Percentiles rank a stretch among this genome's conserved stretches.
phyloP scores from a whole-genome alignment of 1,140 invertebrate genomes.

The Formica exsecta region DNA sequence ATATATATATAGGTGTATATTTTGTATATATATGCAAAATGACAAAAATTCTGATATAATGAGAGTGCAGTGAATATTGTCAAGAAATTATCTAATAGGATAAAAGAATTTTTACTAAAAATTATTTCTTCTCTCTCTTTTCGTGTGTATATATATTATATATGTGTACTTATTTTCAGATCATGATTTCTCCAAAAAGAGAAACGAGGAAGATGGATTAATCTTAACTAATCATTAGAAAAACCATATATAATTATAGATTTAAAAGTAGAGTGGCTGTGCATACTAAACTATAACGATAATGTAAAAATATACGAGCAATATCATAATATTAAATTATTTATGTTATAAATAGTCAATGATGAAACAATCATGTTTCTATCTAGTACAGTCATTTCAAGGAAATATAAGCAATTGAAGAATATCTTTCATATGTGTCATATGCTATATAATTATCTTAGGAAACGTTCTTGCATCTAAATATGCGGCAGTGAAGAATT shows the following conservation, averaged over 20 bases:
- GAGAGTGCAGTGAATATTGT: conserved; percentile 22
- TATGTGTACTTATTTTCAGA: conserved; percentile 14
- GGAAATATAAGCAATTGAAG: background rate
- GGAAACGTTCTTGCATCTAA: background rate
- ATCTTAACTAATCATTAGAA: conserved; percentile 7
- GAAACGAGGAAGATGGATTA: conserved; percentile 2
- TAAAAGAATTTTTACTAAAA: conserved; percentile 58
- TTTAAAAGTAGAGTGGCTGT: background rate
- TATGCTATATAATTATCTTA: conserved; percentile 5
- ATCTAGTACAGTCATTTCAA: background rate
- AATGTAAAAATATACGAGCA: conserved; percentile 33
- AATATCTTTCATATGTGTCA: background rate
- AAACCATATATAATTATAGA: background rate
- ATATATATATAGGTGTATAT: background rate
- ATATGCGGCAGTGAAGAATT: conserved; percentile 65
- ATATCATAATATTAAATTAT: conserved; percentile 35
- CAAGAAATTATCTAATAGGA: conserved; percentile 42
- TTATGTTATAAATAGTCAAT: conserved; percentile 41
- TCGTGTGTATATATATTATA: conserved; percentile 16
- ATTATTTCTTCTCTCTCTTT: background rate
- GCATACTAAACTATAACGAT: conserved; percentile 1
- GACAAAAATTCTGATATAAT: conserved; percentile 27
- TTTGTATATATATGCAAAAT: conserved; percentile 17
- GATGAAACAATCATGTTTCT: conserved; percentile 12
- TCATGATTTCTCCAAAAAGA: conserved; percentile 18